Evolutionary conservation across 2,888 invertebrate genomes (phyloP), one percentile per base, ranked within the genome.

Genomic region (Ypsolopha sequella): DNA sequence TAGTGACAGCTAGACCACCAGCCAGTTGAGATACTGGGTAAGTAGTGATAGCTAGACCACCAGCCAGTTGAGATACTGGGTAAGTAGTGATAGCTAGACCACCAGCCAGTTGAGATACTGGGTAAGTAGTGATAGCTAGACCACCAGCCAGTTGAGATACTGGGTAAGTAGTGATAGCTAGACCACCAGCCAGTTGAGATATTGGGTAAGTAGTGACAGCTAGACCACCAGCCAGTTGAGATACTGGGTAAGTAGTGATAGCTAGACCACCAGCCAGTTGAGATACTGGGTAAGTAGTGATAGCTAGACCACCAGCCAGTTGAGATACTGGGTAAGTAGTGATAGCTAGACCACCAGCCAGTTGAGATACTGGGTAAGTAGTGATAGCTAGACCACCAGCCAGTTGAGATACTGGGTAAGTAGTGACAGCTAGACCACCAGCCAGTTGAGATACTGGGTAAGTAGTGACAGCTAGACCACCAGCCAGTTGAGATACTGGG

Each of bases 241-340:
- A 68, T 84, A 57, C 51, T 81, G 54, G 84, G 85, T 86, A 51
- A 58, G 66, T 51, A 2, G 24, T 24, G 24, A 24, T 4, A 24
- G 24, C 24, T 24, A 24, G 24, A 24, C 2, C 24, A 24, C 24
- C 24, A 24, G 24, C 24, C 24, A 24, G 24, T 24, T 24, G 24
- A 78, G 51, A 68, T 84, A 57, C 51, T 81, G 54, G 84, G 85
- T 86, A 51, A 58, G 66, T 51, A 2, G 24, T 24, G 24, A 24
- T 4, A 24, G 24, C 24, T 24, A 24, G 24, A 24, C 2, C 24
- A 24, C 24, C 24, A 24, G 24, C 24, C 24, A 24, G 24, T 24
- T 24, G 24, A 78, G 51, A 68, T 84, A 57, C 51, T 81, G 54
- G 84, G 85, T 86, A 51, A 58, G 66, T 51, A 2, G 24, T 24